phyloP scores from a whole-genome alignment of 2,888 invertebrate species.

The Plemyria rubiginata region DNA sequence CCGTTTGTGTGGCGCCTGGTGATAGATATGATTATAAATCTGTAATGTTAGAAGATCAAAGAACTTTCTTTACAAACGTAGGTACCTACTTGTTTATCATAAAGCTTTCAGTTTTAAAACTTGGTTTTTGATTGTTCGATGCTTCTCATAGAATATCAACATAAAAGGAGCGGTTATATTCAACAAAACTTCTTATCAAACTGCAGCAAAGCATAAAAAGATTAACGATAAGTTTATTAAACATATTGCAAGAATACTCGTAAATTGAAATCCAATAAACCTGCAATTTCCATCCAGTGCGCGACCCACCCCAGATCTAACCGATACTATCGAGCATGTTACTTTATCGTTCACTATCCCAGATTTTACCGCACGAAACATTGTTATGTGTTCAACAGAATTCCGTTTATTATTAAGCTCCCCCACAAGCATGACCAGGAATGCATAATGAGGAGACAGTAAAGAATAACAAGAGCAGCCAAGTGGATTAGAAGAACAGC shows the following conservation, averaged over 20 bases:
- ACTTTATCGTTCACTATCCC: constrained; percentile 24
- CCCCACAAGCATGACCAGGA: constrained; percentile 45
- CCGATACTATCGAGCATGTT: constrained; percentile 18
- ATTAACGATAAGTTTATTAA: not conserved
- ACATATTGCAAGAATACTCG: not conserved
- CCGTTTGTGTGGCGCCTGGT: constrained; percentile 16
- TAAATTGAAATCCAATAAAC: not conserved
- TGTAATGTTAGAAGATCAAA: constrained; percentile 11
- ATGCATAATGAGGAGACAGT: constrained; percentile 51
- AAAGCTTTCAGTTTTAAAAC: not conserved
- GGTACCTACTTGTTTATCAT: not conserved
- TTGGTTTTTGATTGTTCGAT: not conserved
- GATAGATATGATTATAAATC: constrained; percentile 12
- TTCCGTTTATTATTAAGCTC: constrained; percentile 38
- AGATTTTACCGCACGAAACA: constrained; percentile 32
- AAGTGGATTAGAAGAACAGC: constrained; percentile 50
- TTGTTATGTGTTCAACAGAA: constrained; percentile 38
- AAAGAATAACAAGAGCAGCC: constrained; percentile 46
- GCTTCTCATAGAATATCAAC: not conserved
- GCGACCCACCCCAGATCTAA: constrained; percentile 23
- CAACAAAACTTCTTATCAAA: not conserved
- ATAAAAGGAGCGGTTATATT: not conserved
- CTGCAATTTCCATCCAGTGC: constrained; percentile 2
- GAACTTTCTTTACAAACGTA: not conserved
- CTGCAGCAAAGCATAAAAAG: not conserved